A percentile compares a stretch with the other conserved stretches of the same genome.
phyloP scores from a whole-genome alignment of 2,888 invertebrate genomes.

The Tyria jacobaeae region DNA sequence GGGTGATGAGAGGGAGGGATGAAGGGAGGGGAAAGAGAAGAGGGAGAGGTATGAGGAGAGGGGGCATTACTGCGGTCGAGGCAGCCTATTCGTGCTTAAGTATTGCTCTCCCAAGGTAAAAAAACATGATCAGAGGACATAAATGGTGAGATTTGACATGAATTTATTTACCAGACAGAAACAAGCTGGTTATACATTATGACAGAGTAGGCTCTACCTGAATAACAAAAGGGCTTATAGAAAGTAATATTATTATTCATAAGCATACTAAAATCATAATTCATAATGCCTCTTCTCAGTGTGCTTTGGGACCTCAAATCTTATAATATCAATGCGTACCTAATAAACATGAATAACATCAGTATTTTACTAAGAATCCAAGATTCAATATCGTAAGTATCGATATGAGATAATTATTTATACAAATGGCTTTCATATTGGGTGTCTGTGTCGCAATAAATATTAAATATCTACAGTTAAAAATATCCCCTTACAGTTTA shows the following conservation, averaged over 20 bases:
- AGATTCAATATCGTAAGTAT: constrained; percentile 51
- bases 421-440: constrained; percentile 83
- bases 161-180: too few relatives aligned
- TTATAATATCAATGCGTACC: constrained; percentile 15
- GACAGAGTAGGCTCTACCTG: background rate
- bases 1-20: too few relatives aligned
- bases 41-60: too few relatives aligned
- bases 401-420: constrained; percentile 70
- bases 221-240: background rate
- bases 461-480: constrained; percentile 86
- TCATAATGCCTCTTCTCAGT: constrained; percentile 5
- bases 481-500: constrained; percentile 86
- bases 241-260: constrained; percentile 4
- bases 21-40: too few relatives aligned
- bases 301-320: background rate
- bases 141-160: too few relatives aligned
- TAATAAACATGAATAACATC: constrained; percentile 23
- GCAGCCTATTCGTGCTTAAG: too few relatives aligned
- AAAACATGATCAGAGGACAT: too few relatives aligned
- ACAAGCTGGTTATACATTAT: too few relatives aligned
- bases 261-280: background rate
- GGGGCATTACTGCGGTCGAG: too few relatives aligned
- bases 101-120: too few relatives aligned
- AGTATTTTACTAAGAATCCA: constrained; percentile 31
- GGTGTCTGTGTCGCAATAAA: constrained; percentile 84